Evolutionary conservation across 2,113 vertebrate species (phyloP), one percentile per base, ranked within the genome.

Genomic region (Alethe castanea): DNA sequence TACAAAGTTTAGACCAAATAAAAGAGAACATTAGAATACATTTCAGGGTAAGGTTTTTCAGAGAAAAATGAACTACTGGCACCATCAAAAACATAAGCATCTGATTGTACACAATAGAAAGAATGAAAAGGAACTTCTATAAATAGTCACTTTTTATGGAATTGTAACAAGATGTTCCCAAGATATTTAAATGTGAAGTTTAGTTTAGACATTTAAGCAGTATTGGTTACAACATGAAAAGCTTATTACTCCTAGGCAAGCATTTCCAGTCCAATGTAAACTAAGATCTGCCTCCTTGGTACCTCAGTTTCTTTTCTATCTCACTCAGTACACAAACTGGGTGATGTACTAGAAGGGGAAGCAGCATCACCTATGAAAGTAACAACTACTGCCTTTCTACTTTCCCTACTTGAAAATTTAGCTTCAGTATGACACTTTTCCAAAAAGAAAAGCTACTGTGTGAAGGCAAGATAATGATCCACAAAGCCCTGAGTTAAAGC

Each of bases 51-150:
- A 77, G 4, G 5, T 14, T 83, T 89, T 83, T 57, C 6, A 2
- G 20, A 67, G 36, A 89, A 76, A 82, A 65, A 36, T 11, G 0
- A 72, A 53, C 31, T 25, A 72, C 14, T 36, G 4, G 5, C 14
- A 3, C 13, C 48, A 73, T 11, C 14, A 86, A 79, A 85, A 92
- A 56, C 67, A n/a, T 4, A n/a, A 72, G 16, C 38, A 92, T 20
- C 33, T 76, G 35, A 66, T 18, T 67, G 20, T 12, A 86, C 0
- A 0, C 0, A 0, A 77, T 0, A 65, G 38, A 65, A 66, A 81
- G 33, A 87, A 67, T 19, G 4, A 64, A 82, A 93, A 89, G 19
- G 24, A 91, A 85, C 26, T 81, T 70, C 72, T 71, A 61, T 29
- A 77, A 90, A 66, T 50, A 94, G 56, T 15, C 5, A 29, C 25